Conservation (phyloP, 92 coral and sea anemone genomes). For the Phenganax marumi region DNA sequence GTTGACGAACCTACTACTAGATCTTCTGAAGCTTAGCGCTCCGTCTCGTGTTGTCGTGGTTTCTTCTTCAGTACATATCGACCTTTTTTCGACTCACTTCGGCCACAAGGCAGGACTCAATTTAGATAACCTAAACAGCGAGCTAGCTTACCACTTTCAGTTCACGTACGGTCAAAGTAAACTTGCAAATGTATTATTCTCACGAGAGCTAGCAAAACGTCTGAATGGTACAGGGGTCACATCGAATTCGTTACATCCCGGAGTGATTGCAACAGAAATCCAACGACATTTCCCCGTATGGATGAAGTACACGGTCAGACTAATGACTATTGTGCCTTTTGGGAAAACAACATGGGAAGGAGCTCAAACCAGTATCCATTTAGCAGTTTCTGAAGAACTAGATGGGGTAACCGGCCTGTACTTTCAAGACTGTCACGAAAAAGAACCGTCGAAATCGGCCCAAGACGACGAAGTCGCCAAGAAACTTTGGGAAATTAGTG, state of each 20-base stretch:
- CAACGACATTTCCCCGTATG: constrained; percentile 34
- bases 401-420: constrained; percentile 5
- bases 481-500: neutral
- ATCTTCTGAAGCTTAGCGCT: constrained; percentile 58
- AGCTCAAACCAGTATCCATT: constrained; percentile 2
- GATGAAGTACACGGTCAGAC: neutral
- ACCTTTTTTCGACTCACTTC: neutral
- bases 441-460: neutral
- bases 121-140: constrained; percentile 43
- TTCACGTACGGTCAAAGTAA: constrained; percentile 59
- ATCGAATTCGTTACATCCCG: constrained; percentile 66
- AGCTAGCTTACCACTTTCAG: constrained; percentile 30
- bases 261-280: constrained; percentile 58
- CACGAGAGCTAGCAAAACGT: constrained; percentile 59
- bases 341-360: neutral
- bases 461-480: neutral
- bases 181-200: constrained; percentile 69
- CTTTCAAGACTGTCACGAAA: neutral
- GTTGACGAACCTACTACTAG: constrained; percentile 54
- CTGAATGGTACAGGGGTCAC: constrained; percentile 53
- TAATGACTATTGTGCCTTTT: neutral
- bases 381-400: constrained; percentile 25
- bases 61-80: constrained; percentile 38
- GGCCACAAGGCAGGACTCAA: constrained; percentile 13
- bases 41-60: constrained; percentile 68